Evolutionary conservation across 2,888 invertebrate species (phyloP).

Genomic region (Cantharis rustica): DNA sequence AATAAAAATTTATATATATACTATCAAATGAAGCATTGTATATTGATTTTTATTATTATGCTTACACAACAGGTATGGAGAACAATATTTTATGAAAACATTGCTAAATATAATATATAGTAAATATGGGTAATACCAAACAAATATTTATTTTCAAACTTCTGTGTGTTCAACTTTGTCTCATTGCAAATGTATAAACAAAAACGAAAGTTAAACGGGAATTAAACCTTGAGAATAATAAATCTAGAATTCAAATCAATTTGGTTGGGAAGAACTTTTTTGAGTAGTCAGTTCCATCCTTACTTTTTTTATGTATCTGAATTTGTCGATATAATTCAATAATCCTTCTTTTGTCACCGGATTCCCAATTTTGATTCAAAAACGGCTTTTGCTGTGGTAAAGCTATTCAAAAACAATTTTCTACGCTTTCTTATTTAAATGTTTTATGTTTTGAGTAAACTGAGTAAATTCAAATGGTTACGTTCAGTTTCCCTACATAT

Average conservation of each 20-base stretch:
- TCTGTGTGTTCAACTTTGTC: neutral
- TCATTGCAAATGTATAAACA: no score
- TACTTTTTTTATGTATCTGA: conserved; percentile 68
- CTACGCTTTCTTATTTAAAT: conserved; percentile 94
- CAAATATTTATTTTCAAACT: neutral
- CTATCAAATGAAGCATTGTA: neutral
- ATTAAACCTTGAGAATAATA: no score
- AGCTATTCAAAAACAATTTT: conserved; percentile 96
- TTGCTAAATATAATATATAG: neutral
- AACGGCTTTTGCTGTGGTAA: conserved; percentile 76
- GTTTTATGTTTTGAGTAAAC: no score
- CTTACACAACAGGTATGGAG: neutral
- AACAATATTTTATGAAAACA: neutral
- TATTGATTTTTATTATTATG: neutral
- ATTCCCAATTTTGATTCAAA: conserved; percentile 75
- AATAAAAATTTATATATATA: neutral
- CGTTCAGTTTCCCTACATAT: conserved; percentile 68
- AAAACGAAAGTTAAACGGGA: no score
- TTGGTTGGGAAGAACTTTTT: no score
- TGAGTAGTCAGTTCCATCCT: no score
- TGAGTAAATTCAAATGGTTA: no score
- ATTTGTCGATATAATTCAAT: conserved; percentile 70
- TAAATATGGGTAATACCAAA: neutral
- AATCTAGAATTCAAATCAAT: no score
- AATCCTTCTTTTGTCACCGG: conserved; percentile 87